A percentile compares a stretch with the other conserved stretches of the same genome.
Evolutionary conservation across 2,797 vertebrate genomes (phyloP).

Genomic region (Sebastes dallii): DNA sequence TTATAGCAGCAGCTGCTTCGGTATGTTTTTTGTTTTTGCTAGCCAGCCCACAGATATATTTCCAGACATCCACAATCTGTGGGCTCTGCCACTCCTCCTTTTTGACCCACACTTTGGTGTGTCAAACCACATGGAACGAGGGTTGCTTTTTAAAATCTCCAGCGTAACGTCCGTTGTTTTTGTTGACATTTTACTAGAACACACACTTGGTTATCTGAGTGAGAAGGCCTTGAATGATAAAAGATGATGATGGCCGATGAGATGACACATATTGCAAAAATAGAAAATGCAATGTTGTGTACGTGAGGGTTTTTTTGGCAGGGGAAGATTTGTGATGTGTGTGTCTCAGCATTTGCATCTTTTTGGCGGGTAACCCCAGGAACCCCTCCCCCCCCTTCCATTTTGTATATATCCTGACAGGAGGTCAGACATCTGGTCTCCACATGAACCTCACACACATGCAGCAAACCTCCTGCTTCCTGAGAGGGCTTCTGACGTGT

Average conservation of each 20-base stretch:
- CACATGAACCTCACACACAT: conserved; percentile 58
- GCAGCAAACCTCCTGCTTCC: conserved; percentile 31
- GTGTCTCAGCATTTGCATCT: conserved; percentile 18
- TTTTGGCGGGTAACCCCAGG: conserved; percentile 20
- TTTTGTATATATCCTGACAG: conserved; percentile 47
- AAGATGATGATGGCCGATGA: background rate
- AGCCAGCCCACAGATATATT: conserved; percentile 18
- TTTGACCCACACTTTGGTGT: conserved; percentile 16
- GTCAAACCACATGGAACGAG: conserved; percentile 4
- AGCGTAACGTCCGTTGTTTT: background rate
- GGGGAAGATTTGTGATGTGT: background rate
- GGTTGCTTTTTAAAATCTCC: conserved; percentile 4
- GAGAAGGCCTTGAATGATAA: background rate
- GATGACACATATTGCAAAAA: background rate
- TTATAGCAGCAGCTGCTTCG: background rate
- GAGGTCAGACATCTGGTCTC: conserved; percentile 76
- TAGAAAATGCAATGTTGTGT: background rate
- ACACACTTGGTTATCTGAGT: background rate
- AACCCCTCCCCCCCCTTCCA: background rate
- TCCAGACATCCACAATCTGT: conserved; percentile 23
- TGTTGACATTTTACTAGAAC: background rate
- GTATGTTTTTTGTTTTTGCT: conserved; percentile 24
- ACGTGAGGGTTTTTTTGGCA: background rate
- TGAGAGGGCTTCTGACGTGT: conserved; percentile 33
- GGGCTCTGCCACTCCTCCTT: conserved; percentile 1